A percentile compares a stretch with the other conserved stretches of the same genome.
phyloP scores from a whole-genome alignment of 2,888 invertebrate species.

The Campaea margaritaria region DNA sequence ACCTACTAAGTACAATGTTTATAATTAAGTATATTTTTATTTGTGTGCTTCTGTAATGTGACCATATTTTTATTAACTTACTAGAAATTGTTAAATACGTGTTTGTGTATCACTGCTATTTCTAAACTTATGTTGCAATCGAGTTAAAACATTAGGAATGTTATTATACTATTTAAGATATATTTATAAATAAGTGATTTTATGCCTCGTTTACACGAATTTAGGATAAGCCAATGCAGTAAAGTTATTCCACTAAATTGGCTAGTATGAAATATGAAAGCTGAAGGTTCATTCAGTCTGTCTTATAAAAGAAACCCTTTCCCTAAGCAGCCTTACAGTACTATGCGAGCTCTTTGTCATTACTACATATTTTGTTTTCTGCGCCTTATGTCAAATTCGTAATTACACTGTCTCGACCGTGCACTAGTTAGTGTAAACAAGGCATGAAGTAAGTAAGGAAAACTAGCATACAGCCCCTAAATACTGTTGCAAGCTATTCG shows the following conservation, averaged over 20 bases:
- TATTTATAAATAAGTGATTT: not conserved
- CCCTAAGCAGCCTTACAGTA: no score
- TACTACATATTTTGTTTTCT: no score
- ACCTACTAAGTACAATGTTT: not conserved
- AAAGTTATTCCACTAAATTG: no score
- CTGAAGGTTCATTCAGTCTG: no score
- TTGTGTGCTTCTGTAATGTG: conserved; percentile 2
- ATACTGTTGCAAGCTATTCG: conserved; percentile 56
- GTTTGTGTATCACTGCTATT: conserved; percentile 6
- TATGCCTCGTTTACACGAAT: not conserved
- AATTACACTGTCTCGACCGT: not conserved
- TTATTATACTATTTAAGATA: conserved; percentile 12
- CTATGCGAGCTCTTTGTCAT: no score
- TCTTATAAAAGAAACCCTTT: no score
- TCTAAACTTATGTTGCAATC: conserved; percentile 1
- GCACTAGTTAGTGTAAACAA: not conserved
- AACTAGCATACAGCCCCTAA: conserved; percentile 40
- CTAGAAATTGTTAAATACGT: not conserved
- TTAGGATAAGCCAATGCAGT: not conserved
- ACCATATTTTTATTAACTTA: not conserved
- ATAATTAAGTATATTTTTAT: not conserved
- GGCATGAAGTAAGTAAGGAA: conserved; percentile 3
- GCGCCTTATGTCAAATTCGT: not conserved
- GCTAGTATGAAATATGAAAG: no score
- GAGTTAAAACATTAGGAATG: conserved; percentile 47